phyloP scores from a whole-genome alignment of 2,797 vertebrate species.

The Protosalanx chinensis region DNA sequence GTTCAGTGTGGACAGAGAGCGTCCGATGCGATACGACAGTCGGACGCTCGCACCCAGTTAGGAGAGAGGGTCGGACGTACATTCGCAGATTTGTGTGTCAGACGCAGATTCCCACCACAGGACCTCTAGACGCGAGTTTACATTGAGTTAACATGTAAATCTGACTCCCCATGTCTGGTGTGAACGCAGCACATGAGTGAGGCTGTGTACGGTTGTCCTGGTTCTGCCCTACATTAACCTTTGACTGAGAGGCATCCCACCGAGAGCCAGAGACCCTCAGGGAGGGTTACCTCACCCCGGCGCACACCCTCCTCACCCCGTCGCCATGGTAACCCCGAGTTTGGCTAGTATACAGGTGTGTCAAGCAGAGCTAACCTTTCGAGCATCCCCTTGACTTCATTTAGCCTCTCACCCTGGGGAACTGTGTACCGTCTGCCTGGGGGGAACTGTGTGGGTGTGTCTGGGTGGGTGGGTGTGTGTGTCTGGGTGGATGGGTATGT shows the following conservation, averaged over 20 bases:
- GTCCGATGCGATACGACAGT: too few relatives aligned
- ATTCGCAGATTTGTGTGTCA: too few relatives aligned
- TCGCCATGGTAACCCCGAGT: not conserved
- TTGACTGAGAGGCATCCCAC: conserved; percentile 19
- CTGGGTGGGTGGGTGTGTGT: conserved; percentile 8
- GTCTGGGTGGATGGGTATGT: conserved; percentile 27
- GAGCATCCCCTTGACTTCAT: not conserved
- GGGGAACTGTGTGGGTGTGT: not conserved
- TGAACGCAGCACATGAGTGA: too few relatives aligned
- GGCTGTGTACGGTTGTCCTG: conserved; percentile 33
- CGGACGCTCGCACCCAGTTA: too few relatives aligned
- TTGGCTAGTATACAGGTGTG: not conserved
- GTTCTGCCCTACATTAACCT: conserved; percentile 47
- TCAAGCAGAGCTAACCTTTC: conserved; percentile 2
- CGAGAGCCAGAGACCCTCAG: not conserved
- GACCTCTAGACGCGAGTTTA: too few relatives aligned
- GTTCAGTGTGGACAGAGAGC: too few relatives aligned
- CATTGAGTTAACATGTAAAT: too few relatives aligned
- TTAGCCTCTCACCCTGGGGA: not conserved
- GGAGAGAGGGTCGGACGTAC: too few relatives aligned
- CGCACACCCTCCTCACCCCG: not conserved
- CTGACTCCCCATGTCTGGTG: too few relatives aligned
- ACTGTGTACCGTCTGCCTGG: not conserved
- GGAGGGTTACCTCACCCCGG: conserved; percentile 1
- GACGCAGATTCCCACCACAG: too few relatives aligned